Conservation (phyloP, 2,113 vertebrate genomes). For the Myanophis thanlyinensis region DNA sequence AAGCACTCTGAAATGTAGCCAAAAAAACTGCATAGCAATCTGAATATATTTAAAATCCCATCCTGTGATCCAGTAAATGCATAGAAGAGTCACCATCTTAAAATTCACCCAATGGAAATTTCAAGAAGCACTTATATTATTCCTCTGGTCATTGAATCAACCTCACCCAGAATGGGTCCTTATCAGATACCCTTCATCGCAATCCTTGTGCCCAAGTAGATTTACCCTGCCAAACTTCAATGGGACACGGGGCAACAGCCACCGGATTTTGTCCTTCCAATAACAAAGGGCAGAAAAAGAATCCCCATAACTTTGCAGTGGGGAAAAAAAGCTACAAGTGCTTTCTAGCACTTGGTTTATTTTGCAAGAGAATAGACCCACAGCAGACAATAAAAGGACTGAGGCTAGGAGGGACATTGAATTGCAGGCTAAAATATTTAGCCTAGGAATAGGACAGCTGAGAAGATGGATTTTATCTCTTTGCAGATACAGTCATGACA, state of each 20-base stretch:
- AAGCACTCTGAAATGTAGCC: neutral
- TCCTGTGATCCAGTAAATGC: neutral
- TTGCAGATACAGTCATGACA: neutral
- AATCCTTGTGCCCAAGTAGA: neutral
- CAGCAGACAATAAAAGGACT: neutral
- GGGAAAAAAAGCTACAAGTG: neutral
- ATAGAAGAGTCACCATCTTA: neutral
- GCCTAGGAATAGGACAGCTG: neutral
- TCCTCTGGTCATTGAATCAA: neutral
- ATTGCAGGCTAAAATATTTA: constrained; percentile 19
- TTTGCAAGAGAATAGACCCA: neutral
- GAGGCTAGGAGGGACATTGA: neutral
- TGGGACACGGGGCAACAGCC: neutral
- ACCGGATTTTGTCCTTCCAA: neutral
- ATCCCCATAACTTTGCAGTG: neutral
- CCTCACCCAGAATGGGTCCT: neutral
- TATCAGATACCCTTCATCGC: neutral
- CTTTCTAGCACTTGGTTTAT: neutral
- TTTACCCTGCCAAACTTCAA: neutral
- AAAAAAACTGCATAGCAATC: neutral
- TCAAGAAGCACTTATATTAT: neutral
- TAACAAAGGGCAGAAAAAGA: neutral
- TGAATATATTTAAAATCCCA: neutral
- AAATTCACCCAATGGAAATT: neutral
- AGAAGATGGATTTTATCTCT: constrained; percentile 4